Percentiles rank a stretch among this genome's conserved stretches.
Evolutionary conservation across 2,888 invertebrate genomes (phyloP).

Genomic region (Athalia rosae): DNA sequence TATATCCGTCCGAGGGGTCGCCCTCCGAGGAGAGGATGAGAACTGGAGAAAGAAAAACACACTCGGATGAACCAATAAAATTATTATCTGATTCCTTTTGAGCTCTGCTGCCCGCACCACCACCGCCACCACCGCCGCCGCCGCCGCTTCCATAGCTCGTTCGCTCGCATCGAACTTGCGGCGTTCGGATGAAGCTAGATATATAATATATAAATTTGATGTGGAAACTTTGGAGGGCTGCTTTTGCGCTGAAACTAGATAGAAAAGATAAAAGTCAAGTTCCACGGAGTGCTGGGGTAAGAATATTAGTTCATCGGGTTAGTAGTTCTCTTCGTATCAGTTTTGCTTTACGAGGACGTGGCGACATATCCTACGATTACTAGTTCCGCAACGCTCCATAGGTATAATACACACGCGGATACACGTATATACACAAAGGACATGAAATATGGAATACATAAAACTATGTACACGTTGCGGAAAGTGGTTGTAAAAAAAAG

Average conservation of each 20-base stretch:
- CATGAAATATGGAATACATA: too few relatives aligned
- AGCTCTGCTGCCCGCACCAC: background rate
- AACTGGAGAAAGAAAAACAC: background rate
- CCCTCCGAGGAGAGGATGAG: background rate
- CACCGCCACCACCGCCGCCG: too few relatives aligned
- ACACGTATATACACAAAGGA: background rate
- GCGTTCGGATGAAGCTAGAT: background rate
- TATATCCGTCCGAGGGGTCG: background rate
- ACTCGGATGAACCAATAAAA: constrained; percentile 27
- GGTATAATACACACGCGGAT: background rate
- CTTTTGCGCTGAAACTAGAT: background rate
- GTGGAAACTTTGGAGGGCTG: constrained; percentile 14
- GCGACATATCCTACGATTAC: background rate
- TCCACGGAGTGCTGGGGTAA: background rate
- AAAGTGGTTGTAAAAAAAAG: background rate
- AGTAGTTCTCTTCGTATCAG: constrained; percentile 12
- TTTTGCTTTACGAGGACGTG: background rate
- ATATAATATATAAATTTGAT: constrained; percentile 23
- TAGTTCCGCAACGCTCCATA: too few relatives aligned
- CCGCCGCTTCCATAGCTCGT: background rate
- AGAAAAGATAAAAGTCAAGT: constrained; percentile 18
- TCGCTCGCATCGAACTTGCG: background rate
- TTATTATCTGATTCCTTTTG: constrained; percentile 4
- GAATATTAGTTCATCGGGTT: constrained; percentile 19
- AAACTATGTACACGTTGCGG: too few relatives aligned